Base-by-base conservation (phyloP, 2,888 invertebrate genomes). In the Ormyrus rosae region DNA sequence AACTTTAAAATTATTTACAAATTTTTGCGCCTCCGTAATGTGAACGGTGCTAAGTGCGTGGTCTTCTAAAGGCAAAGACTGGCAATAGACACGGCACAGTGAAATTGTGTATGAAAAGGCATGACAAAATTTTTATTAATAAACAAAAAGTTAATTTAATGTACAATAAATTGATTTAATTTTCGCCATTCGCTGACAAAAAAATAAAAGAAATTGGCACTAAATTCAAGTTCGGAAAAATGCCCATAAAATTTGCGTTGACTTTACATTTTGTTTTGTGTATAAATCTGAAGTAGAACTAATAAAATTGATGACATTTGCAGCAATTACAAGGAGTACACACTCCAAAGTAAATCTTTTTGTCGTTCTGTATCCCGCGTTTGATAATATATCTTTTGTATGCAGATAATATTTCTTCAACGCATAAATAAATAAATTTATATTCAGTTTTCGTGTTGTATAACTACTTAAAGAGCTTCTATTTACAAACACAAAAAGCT, bases 51-150 rank as follows among this genome's bases (percentile, higher is more conserved):
- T 88, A 89, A 87, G 84, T 88, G 88, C 85, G 76, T 87, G 86
- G 86, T 90, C 90, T 89, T 88, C 86, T 68, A 77, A 34, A 74
- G 72, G 78, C 77, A 86, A 89, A 89, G 90, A 90, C 85, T 85
- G 86, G 86, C 89, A 88, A 85, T 88, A 90, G 89, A 87, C 51
- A 13, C 11, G 71, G 51, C 72, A 70, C 69, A 34, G 61, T 73
- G 80, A 75, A 69, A 71, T 68, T 68, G 75, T 46, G 72, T 75
- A 68, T 65, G 64, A 77, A 75, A 61, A 65, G 74, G 56, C 55
- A 34, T n/a, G 55, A 46, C 10, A 10, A 64, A 4, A 68, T 67
- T 78, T 67, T 72, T 67, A 76, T 77, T 60, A 78, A 77, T 78
- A 70, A 75, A 69, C 53, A 61, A 60, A 19, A 55, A 68, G 56